A percentile compares a stretch with the other conserved stretches of the same genome.
Evolutionary conservation across 1,140 invertebrate genomes (phyloP).

Genomic region (Drosophila hydei): DNA sequence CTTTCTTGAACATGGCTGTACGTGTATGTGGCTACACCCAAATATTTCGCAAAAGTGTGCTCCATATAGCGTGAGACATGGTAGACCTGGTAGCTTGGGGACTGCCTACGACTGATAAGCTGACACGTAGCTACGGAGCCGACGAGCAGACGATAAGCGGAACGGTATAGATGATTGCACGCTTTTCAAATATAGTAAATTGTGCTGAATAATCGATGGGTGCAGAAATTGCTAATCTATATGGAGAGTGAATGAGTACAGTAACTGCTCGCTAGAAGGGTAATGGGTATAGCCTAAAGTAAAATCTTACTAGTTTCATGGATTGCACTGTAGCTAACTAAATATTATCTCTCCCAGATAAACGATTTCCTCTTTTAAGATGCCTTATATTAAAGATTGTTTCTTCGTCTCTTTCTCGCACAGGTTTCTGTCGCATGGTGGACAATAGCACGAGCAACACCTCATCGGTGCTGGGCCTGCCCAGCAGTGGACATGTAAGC

Average conservation of each 20-base stretch:
- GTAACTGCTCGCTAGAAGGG: background rate
- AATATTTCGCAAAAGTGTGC: too few relatives aligned
- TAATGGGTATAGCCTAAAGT: too few relatives aligned
- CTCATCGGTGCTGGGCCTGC: conserved; percentile 78
- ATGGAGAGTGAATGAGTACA: background rate
- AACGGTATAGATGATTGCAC: conserved; percentile 12
- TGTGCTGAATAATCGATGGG: conserved; percentile 24
- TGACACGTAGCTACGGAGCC: conserved; percentile 10
- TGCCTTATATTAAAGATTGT: too few relatives aligned
- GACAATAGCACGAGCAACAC: conserved; percentile 86
- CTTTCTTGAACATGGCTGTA: background rate
- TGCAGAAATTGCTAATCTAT: conserved; percentile 6
- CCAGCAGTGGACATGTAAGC: conserved; percentile 72
- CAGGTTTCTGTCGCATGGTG: conserved; percentile 94
- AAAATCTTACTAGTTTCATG: too few relatives aligned
- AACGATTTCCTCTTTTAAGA: too few relatives aligned
- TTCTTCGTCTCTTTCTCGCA: conserved; percentile 62
- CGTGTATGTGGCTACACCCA: background rate
- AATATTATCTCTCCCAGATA: background rate
- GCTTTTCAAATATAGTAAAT: background rate
- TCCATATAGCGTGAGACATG: conserved; percentile 24
- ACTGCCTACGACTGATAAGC: conserved; percentile 18
- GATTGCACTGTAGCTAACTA: too few relatives aligned
- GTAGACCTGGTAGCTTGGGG: conserved; percentile 4
- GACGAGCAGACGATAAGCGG: conserved; percentile 11